Evolutionary conservation across 2,888 invertebrate species (phyloP).

Genomic region (Eupeodes latifasciatus): DNA sequence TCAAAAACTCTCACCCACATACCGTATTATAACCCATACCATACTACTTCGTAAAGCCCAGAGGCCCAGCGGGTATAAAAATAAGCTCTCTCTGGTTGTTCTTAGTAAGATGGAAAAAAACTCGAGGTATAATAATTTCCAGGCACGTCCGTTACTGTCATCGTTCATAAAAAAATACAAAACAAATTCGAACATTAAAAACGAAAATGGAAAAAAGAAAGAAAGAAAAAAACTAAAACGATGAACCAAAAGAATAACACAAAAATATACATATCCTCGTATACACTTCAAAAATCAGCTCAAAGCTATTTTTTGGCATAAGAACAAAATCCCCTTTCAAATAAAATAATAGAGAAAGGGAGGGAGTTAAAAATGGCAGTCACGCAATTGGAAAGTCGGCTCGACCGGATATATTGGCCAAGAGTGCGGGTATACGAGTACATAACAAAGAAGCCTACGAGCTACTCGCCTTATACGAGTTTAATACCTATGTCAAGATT

Average conservation of each 20-base stretch:
- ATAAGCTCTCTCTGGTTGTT: background rate
- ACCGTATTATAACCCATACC: conserved; percentile 40
- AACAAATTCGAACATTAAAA: conserved; percentile 59
- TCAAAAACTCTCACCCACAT: conserved; percentile 21
- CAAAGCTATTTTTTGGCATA: conserved; percentile 20
- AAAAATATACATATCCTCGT: background rate
- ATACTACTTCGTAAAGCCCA: background rate
- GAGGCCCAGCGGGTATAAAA: conserved; percentile 34
- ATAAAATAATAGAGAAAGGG: background rate
- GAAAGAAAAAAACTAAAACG: conserved; percentile 10
- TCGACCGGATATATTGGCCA: conserved; percentile 50
- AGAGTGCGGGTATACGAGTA: background rate
- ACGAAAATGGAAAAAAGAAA: conserved; percentile 40
- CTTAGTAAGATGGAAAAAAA: conserved; percentile 11
- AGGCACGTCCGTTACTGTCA: conserved; percentile 71
- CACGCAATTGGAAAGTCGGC: conserved; percentile 62
- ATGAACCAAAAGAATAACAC: conserved; percentile 5
- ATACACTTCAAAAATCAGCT: conserved; percentile 54
- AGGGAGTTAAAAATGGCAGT: conserved; percentile 30
- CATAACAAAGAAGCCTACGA: background rate
- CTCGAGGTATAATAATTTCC: conserved; percentile 55
- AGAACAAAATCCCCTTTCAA: conserved; percentile 1
- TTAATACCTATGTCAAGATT: conserved; percentile 38
- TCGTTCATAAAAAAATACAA: conserved; percentile 60
- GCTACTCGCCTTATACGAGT: no score